Conservation (phyloP, 2,888 invertebrate genomes). For the Ochropleura plecta region DNA sequence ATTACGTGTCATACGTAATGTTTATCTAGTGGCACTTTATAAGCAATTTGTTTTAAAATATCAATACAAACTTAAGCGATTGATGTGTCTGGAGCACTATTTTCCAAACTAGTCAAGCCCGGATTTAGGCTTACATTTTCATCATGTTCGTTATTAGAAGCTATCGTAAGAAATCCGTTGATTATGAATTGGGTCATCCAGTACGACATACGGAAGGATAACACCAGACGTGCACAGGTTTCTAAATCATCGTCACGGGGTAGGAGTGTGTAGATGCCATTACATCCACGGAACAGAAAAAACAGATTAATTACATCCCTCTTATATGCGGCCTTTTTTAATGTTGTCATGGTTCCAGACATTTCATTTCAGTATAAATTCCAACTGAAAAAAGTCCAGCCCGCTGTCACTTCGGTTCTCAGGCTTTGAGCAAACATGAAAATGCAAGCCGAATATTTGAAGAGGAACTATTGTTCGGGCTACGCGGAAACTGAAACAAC, state of each 20-base stretch:
- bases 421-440: conserved; percentile 3
- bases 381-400: background rate
- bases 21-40: too few relatives aligned
- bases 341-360: background rate
- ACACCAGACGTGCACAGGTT: background rate
- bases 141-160: background rate
- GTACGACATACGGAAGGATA: background rate
- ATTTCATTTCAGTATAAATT: too few relatives aligned
- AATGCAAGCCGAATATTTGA: conserved; percentile 2
- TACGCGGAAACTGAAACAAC: background rate
- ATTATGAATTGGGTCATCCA: background rate
- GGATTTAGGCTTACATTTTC: background rate
- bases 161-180: background rate
- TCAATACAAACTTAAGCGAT: too few relatives aligned
- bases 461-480: background rate
- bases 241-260: background rate
- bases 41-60: too few relatives aligned
- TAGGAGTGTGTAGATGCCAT: background rate
- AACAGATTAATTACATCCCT: too few relatives aligned
- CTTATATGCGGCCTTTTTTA: background rate
- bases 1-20: too few relatives aligned
- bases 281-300: too few relatives aligned
- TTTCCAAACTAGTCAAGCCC: background rate
- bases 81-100: background rate
- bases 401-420: too few relatives aligned